Base-by-base conservation (phyloP, 2,888 invertebrate species). In the Cosmopolites sordidus region DNA sequence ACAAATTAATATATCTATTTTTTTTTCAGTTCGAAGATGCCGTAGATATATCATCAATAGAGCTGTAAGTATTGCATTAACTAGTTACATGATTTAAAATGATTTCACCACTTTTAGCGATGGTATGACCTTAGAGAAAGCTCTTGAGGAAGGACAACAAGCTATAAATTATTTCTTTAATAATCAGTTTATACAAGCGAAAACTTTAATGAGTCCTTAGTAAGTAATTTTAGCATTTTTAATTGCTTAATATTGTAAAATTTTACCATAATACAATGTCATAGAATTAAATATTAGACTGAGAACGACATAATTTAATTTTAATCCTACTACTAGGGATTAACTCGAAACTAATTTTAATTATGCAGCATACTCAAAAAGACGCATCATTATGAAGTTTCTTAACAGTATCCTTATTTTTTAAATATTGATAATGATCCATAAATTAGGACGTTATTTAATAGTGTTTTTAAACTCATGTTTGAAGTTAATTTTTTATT, bases 151-250 rank as follows among this genome's bases (percentile, higher is more conserved):
- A 66, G 85, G 89, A 11, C 85, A 86, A 67, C 73, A 79, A 46
- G 92, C 93, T 0, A 83, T 95, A n/a, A 81, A 87, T 67, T 84
- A 85, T 64, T 97, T 96, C 73, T 92, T 97, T 72, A 93, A 93
- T 73, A 97, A 97, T 72, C 86, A 89, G 69, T 89, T 95, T 62
- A 78, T 82, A 9, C 86, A 89, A 66, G 95, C 96, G 0, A 83
- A 83, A 71, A 79, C 79, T 48, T 76, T 90, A 53, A 83, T 94
- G 80, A 80, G 82, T 64, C 91, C 91, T 52, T 86, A 87, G 91
- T 89, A 73, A 76, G 78, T 58, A 50, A 42, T 37, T 9, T 16
- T 16, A 22, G 22, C 8, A 5, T 5, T 33, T 33, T 5, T 33
- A 33, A 33, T 33, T 33, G 27, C 27, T 27, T 27, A 9, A 27